Evolutionary conservation across 2,888 invertebrate species (phyloP).

Genomic region (Horisme vitalbata): DNA sequence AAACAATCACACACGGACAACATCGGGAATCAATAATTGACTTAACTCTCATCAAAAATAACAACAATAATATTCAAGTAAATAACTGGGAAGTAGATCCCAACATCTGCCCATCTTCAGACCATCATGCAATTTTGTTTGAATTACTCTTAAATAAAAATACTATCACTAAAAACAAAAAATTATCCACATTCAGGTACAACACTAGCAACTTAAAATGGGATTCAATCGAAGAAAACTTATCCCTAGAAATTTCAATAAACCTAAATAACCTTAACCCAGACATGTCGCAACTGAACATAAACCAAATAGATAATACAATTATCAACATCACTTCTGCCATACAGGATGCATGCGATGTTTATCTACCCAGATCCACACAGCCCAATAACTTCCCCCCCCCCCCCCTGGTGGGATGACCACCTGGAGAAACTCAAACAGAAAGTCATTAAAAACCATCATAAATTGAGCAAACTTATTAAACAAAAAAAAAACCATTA

Average conservation of each 20-base stretch:
- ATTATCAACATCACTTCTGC: background rate
- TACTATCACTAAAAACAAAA: background rate
- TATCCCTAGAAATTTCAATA: background rate
- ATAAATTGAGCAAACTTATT: background rate
- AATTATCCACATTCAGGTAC: background rate
- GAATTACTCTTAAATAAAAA: background rate
- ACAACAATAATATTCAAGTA: background rate
- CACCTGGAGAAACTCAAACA: background rate
- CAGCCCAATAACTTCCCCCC: background rate
- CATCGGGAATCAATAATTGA: constrained; percentile 14
- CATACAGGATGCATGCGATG: background rate
- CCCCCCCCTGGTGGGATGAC: background rate
- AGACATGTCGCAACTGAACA: background rate
- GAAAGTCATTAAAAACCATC: background rate
- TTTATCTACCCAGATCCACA: background rate
- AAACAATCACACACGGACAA: constrained; percentile 13
- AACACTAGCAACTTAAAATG: background rate
- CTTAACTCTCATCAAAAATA: background rate
- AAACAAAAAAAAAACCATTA: background rate
- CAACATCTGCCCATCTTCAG: background rate
- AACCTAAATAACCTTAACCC: background rate
- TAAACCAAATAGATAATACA: background rate
- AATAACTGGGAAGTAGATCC: background rate
- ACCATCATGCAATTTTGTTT: background rate
- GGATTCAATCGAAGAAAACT: background rate